phyloP scores from a whole-genome alignment of 2,113 vertebrate species.

The Romanogobio albipinnatus region DNA sequence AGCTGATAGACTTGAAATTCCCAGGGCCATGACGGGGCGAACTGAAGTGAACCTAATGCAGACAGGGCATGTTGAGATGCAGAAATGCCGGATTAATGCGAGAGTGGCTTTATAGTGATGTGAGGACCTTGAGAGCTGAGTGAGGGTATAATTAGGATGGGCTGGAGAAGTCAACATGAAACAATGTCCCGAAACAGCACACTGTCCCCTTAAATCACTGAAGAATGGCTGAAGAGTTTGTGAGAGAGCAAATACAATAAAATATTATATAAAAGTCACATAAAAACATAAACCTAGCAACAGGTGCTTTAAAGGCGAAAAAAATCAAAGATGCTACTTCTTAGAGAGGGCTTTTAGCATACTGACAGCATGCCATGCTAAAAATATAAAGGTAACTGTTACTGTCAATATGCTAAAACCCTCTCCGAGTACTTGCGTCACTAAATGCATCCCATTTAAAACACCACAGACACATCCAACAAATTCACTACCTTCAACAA shows the following conservation, averaged over 20 bases:
- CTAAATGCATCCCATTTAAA: constrained; percentile 26
- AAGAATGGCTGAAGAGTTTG: constrained; percentile 27
- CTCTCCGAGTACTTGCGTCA: background rate
- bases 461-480: background rate
- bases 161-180: constrained; percentile 21
- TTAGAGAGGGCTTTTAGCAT: background rate
- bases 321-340: background rate
- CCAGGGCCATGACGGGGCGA: background rate
- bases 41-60: constrained; percentile 17
- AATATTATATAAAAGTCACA: background rate
- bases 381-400: background rate
- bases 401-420: constrained; percentile 14
- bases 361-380: background rate
- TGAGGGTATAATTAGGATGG: constrained; percentile 15
- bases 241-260: background rate
- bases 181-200: constrained; percentile 20
- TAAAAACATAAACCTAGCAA: background rate
- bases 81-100: constrained; percentile 1
- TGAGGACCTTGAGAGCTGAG: constrained; percentile 11
- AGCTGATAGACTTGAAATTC: constrained; percentile 15
- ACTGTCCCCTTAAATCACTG: constrained; percentile 46
- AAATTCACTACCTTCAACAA: constrained; percentile 7
- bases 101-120: background rate
- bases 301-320: no score
- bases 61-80: background rate